These are phyloP conservation scores for Drosophila orena DNA, from an alignment of 1,140 invertebrate genomes.

Conservation along the genomic window DNA sequence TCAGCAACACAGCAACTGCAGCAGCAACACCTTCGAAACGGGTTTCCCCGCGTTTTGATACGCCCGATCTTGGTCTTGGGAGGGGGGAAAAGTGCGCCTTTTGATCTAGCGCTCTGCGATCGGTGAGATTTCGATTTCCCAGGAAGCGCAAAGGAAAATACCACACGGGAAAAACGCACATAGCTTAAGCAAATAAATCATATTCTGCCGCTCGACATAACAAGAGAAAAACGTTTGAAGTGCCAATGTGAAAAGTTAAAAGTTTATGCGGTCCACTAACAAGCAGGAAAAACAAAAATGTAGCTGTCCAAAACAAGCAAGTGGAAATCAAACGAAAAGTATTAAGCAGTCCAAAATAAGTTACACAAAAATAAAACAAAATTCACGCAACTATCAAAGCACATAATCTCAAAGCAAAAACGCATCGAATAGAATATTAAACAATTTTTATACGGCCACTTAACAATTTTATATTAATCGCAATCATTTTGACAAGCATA, in stretches of 20 bases:
- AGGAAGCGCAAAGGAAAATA: constrained; percentile 45
- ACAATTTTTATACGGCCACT: constrained; percentile 58
- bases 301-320: constrained; percentile 42
- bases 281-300: constrained; percentile 32
- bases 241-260: constrained; percentile 60
- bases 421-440: constrained; percentile 38
- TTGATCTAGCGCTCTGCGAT: constrained; percentile 65
- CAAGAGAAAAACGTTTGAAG: constrained; percentile 59
- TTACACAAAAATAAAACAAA: constrained; percentile 25
- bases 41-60: constrained; percentile 55
- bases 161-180: constrained; percentile 14
- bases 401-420: constrained; percentile 49
- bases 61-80: constrained; percentile 40
- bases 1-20: constrained; percentile 33
- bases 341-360: constrained; percentile 74
- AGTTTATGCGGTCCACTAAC: constrained; percentile 20
- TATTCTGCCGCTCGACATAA: constrained; percentile 44
- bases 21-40: constrained; percentile 53
- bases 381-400: constrained; percentile 42
- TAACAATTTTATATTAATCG: constrained; percentile 44
- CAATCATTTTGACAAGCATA: constrained; percentile 40
- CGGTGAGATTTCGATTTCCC: constrained; percentile 42
- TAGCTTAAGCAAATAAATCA: constrained; percentile 59
- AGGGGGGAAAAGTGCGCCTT: constrained; percentile 47
- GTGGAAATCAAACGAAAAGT: constrained; percentile 76